Evolutionary conservation across 2,888 invertebrate genomes (phyloP).

Genomic region (Saturnia pavonia): DNA sequence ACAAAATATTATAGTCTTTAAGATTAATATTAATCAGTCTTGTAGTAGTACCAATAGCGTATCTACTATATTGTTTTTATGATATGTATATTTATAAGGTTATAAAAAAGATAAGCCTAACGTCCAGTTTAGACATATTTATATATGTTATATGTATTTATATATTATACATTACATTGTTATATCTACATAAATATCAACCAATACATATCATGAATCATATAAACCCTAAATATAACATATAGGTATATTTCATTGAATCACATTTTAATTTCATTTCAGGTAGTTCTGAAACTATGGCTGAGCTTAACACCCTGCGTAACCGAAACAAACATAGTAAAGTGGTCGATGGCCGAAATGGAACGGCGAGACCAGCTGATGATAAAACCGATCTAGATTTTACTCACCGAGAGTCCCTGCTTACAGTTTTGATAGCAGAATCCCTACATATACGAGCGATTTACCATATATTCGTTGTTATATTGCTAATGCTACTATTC

Average conservation of each 20-base stretch:
- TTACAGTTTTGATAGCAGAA: conserved; percentile 89
- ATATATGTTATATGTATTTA: no score
- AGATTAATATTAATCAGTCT: no score
- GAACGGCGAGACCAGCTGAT: conserved; percentile 37
- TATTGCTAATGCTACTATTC: conserved; percentile 86
- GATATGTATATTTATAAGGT: no score
- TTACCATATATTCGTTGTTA: conserved; percentile 92
- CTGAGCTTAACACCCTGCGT: conserved; percentile 6
- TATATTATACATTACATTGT: no score
- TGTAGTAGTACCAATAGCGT: no score
- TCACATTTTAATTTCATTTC: conserved; percentile 16
- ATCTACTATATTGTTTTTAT: no score
- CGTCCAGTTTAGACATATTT: no score
- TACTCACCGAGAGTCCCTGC: conserved; percentile 87
- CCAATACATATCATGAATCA: no score
- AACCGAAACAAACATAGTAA: conserved; percentile 34
- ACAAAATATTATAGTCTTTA: no score
- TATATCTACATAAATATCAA: no score
- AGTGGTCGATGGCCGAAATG: conserved; percentile 47
- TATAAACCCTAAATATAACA: neutral
- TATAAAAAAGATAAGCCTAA: no score
- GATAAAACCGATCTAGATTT: conserved; percentile 71
- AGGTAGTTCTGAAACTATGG: conserved; percentile 27
- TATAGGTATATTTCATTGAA: neutral
- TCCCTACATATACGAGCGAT: conserved; percentile 90